Percentiles rank a stretch among this genome's conserved stretches.
Conservation (phyloP, 2,888 invertebrate species). For the Synergus itoensis region DNA sequence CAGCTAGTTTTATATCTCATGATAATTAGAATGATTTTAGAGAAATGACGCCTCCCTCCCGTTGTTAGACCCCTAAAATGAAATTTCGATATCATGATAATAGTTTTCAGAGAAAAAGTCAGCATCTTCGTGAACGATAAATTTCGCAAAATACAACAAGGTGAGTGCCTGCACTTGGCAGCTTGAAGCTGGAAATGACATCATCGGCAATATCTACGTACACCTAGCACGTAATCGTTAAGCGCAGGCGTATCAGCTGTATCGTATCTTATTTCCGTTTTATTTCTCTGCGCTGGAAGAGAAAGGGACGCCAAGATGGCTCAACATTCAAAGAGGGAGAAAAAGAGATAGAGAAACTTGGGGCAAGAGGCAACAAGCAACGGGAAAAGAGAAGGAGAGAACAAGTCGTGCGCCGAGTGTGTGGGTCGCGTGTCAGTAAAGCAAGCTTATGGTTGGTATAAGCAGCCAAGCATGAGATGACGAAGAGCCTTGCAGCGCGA, state of each 20-base stretch:
- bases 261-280: slow-evolving; percentile 75
- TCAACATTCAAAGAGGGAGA: slow-evolving; percentile 43
- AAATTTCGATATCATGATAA: no score
- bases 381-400: slow-evolving; percentile 43
- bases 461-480: slow-evolving; percentile 72
- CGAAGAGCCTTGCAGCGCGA: slow-evolving; percentile 62
- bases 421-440: slow-evolving; percentile 71
- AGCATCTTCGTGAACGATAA: neutral
- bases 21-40: no score
- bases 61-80: no score
- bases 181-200: slow-evolving; percentile 73
- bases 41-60: no score
- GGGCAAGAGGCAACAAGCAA: slow-evolving; percentile 43
- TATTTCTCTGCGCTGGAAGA: slow-evolving; percentile 58
- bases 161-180: slow-evolving; percentile 60
- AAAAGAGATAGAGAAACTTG: slow-evolving; percentile 44
- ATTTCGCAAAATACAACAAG: no score
- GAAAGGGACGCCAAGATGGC: slow-evolving; percentile 51
- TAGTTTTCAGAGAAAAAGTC: neutral
- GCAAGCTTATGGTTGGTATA: slow-evolving; percentile 60
- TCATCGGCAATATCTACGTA: slow-evolving; percentile 70
- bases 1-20: no score
- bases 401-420: slow-evolving; percentile 67
- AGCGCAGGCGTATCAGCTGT: slow-evolving; percentile 74
- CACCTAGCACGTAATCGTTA: slow-evolving; percentile 73